Conservation (phyloP, 2,113 vertebrate genomes). For the Melanotaenia duboulayi region DNA sequence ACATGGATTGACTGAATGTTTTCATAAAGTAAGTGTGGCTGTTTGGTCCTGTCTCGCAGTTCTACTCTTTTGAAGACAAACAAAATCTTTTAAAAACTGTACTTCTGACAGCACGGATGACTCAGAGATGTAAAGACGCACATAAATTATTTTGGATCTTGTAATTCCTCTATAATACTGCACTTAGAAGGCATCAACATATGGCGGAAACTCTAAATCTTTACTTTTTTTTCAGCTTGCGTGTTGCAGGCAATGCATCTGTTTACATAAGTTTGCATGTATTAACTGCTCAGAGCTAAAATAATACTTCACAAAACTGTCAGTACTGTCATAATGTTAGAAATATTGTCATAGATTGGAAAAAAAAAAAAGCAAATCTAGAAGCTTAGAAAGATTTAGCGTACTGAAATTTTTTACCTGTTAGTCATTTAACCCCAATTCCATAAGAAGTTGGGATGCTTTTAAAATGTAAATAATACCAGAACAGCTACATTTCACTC, state of each 20-base stretch:
- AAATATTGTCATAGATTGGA: background rate
- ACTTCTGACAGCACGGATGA: background rate
- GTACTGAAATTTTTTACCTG: no score
- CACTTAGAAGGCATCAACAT: slow-evolving; percentile 21
- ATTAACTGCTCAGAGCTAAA: slow-evolving; percentile 15
- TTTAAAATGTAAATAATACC: no score
- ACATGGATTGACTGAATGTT: slow-evolving; percentile 36
- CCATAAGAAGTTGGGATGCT: no score
- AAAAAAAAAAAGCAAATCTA: no score
- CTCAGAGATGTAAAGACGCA: background rate
- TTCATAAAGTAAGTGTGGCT: slow-evolving; percentile 1
- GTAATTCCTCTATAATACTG: background rate
- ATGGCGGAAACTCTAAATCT: slow-evolving; percentile 7
- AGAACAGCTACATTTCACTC: no score
- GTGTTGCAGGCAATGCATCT: background rate
- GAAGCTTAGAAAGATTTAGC: no score
- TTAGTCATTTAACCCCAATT: no score
- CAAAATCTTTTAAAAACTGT: background rate
- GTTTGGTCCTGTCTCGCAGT: background rate
- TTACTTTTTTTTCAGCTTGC: background rate
- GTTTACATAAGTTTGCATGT: slow-evolving; percentile 38
- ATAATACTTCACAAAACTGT: background rate
- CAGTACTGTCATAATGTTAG: no score
- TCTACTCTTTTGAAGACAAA: background rate
- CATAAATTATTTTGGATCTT: background rate